Evolutionary conservation across 2,797 vertebrate genomes (phyloP).

Genomic region (Mus caroli): DNA sequence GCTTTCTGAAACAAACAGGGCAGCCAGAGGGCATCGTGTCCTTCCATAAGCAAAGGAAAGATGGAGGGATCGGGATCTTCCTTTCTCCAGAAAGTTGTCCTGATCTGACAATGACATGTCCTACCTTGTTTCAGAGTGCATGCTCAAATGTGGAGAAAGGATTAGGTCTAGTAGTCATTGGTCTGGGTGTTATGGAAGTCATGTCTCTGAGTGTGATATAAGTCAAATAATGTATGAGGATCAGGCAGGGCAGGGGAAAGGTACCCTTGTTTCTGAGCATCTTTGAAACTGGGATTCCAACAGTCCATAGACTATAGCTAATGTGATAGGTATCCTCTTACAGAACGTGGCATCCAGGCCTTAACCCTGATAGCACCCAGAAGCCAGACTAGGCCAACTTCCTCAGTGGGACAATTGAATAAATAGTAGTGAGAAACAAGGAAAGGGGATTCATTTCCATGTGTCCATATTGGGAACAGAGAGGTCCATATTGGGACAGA

Average conservation of each 20-base stretch:
- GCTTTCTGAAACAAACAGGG: not conserved
- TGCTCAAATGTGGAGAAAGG: not conserved
- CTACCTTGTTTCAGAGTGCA: not conserved
- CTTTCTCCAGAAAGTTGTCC: not conserved
- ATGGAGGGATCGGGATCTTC: not conserved
- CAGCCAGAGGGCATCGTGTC: not conserved
- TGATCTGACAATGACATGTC: not conserved
- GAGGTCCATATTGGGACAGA: not conserved
- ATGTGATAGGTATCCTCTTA: not conserved
- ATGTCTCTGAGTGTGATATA: not conserved
- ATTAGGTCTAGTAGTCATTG: not conserved
- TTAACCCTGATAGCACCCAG: not conserved
- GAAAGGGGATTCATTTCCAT: not conserved
- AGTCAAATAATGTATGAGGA: not conserved
- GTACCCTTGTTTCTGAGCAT: not conserved
- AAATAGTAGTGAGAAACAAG: not conserved
- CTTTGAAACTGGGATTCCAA: not conserved
- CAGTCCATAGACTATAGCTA: rapidly evolving
- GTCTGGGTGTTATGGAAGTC: not conserved
- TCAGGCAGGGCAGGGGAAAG: not conserved
- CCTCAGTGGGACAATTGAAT: not conserved
- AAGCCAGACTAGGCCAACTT: not conserved
- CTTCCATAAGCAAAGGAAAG: not conserved
- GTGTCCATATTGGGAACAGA: not conserved
- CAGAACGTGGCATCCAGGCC: not conserved